These are phyloP conservation scores for Chiloscyllium punctatum DNA, from an alignment of 2,797 vertebrate genomes.

Conservation along the genomic window DNA sequence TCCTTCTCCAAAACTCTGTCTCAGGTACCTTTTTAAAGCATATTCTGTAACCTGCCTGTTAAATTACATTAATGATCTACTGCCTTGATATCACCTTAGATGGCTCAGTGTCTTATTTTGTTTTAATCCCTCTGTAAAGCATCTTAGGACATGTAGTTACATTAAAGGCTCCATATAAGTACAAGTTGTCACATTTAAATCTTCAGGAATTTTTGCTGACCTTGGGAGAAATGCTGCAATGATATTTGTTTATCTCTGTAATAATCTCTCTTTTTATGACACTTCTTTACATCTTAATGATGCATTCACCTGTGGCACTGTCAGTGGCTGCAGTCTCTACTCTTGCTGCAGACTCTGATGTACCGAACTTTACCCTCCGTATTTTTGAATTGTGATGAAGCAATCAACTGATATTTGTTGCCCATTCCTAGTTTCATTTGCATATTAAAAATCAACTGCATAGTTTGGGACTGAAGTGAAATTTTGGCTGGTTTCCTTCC, in stretches of 20 bases:
- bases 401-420: neutral
- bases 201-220: neutral
- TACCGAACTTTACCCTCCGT: neutral
- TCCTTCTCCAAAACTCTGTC: neutral
- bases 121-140: neutral
- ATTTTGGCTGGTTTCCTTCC: neutral
- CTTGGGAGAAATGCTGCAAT: neutral
- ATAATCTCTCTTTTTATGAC: neutral
- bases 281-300: neutral
- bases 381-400: neutral
- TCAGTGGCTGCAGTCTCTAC: neutral
- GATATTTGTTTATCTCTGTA: neutral
- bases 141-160: neutral
- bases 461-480: neutral
- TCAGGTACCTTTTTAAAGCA: neutral
- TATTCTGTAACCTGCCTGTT: neutral
- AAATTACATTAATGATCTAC: neutral
- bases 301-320: neutral
- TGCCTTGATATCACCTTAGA: neutral
- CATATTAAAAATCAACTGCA: neutral
- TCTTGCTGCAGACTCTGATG: neutral
- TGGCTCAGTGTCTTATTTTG: neutral
- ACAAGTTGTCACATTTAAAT: neutral
- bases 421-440: neutral
- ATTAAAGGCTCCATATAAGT: neutral